Base-by-base conservation (phyloP, 2,113 vertebrate species). In the Noctilio leporinus region DNA sequence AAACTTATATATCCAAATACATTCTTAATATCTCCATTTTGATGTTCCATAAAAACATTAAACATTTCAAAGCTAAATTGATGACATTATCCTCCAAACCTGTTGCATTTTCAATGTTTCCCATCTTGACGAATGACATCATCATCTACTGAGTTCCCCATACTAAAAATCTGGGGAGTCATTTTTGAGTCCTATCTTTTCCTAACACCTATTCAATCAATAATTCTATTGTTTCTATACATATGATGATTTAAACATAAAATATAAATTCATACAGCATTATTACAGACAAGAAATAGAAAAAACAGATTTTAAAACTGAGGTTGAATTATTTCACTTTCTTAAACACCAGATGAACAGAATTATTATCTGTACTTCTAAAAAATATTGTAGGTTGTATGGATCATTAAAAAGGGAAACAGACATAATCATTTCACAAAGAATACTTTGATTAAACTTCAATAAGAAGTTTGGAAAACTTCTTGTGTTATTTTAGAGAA, bases 1-100 rank as follows among this genome's bases (percentile, higher is more conserved):
- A 86, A 90, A 94, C 1, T 10, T 87, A 19, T 92, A 64, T 70
- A 84, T 57, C n/a, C 70, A 96, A 64, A 15, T 89, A 6, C 9
- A 80, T 64, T 78, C 62, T 77, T 94, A 84, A 17, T 53, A 86
- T 45, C 22, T 89, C 55, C 17, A 91, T 67, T 73, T 26, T 94
- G 51, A 62, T 43, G 24, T 49, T 19, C 77, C 47, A 85, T 28
- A 83, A 94, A 86, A 94, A 83, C 38, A 38, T 38, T 59, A 28
- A 95, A 76, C 35, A 92, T 35, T 53, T 84, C 17, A 88, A 87
- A 95, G 92, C 49, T 80, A 76, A 95, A 80, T 33, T 69, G 59
- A 93, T 89, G 19, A 89, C 47, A 17, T 62, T 47, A 75, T 47
- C 57, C 28, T n/a, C 20, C 7, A 83, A 55, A 24, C 38, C 9